These are phyloP conservation scores for Stenodema calcarata DNA, from an alignment of 2,888 invertebrate species.

Conservation along the genomic window DNA sequence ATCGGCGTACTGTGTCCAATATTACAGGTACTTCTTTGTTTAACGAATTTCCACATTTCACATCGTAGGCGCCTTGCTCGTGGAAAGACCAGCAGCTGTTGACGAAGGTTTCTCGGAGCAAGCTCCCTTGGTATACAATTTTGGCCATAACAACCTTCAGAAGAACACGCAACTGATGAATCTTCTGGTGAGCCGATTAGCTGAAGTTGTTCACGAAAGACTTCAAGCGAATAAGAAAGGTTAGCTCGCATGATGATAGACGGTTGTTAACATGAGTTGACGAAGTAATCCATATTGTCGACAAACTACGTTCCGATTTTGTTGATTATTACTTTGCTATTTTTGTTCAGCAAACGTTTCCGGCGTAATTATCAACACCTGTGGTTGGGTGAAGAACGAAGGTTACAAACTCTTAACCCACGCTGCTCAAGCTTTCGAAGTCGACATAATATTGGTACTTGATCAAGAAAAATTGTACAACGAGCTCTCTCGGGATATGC, in stretches of 20 bases:
- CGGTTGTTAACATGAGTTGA: no score
- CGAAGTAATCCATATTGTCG: no score
- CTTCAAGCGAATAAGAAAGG: constrained; percentile 88
- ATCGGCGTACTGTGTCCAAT: no score
- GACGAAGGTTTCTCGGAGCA: constrained; percentile 95
- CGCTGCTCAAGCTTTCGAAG: constrained; percentile 92
- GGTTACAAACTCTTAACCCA: constrained; percentile 89
- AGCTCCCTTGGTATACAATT: constrained; percentile 92
- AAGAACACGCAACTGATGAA: constrained; percentile 85
- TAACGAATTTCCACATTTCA: background rate
- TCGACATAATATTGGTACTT: constrained; percentile 91
- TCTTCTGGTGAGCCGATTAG: constrained; percentile 80
- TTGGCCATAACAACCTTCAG: constrained; percentile 81
- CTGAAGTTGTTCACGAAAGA: constrained; percentile 83
- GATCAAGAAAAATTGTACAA: constrained; percentile 96
- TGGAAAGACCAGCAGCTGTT: constrained; percentile 91
- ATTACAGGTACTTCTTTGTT: background rate
- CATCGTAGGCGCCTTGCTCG: constrained; percentile 73
- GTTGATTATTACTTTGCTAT: no score
- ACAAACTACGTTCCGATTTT: no score
- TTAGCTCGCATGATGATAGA: constrained; percentile 59
- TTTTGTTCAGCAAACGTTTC: constrained; percentile 75
- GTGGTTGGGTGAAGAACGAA: constrained; percentile 93
- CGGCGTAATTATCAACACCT: constrained; percentile 95
- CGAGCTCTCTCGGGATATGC: constrained; percentile 91